Base-by-base conservation (phyloP, 2,113 vertebrate species). In the Hemichromis elongatus region DNA sequence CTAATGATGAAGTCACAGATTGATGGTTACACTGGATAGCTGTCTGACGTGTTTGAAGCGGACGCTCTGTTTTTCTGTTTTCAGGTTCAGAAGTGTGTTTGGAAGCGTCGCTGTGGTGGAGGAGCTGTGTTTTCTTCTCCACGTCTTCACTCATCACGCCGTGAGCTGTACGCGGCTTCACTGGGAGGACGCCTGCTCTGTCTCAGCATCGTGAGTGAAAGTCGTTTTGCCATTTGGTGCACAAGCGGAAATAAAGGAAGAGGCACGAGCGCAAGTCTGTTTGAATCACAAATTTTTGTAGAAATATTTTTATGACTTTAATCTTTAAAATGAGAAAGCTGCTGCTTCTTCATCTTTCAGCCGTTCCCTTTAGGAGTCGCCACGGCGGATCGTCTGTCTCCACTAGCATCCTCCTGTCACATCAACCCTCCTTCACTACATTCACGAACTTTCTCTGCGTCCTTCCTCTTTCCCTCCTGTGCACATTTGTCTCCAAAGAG, bases 111-210 rank as follows among this genome's bases (percentile, higher is more conserved):
- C 30, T 97, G 97, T 1, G 96, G 95, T 42, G 96, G 96, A 7
- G 97, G 98, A 81, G 96, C 97, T 3, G 95, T 99, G 78, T 99
- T 99, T 93, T 98, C 98, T 16, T 98, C 99, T 18, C 98, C 98
- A 3, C 96, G 94, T 91, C 82, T 99, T 18, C 96, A 93, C 81
- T 57, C 88, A 1, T 86, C 80, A 4, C 96, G 94, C 11, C 92
- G 97, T 84, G 96, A 92, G 40, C 92, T 99, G 50, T 99, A 98
- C 35, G 94, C 95, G 80, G 97, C 97, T 12, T 97, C 98, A 0
- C 95, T 99, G 9, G 95, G 97, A 88, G 98, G 98, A 77, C 89
- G 92, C 0, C 85, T 99, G 4, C 40, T 97, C 84, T 97, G 97
- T 86, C 52, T 98, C 59, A 86, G 96, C 85, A 96, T 97, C 3